Base-by-base conservation (phyloP, 2,113 vertebrate genomes). In the Lamprologus speciosus region DNA sequence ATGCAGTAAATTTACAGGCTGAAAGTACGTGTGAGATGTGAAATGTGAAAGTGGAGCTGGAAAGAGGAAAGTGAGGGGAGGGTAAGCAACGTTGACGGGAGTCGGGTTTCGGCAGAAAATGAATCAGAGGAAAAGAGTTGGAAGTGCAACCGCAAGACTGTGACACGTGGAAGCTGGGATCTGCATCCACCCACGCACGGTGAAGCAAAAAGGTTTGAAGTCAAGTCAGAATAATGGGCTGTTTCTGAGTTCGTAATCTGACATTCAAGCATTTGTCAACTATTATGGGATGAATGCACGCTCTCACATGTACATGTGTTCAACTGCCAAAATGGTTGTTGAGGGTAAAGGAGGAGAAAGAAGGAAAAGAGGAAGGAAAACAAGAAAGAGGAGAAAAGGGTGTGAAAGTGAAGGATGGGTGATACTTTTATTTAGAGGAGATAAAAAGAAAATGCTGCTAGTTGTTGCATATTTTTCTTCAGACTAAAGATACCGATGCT, bases 31-130 rank as follows among this genome's bases (percentile, higher is more conserved):
- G 83, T 88, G 80, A 89, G 63, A 42, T 14, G 40, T 31, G 65
- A 78, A 19, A 42, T 28, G 35, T 86, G 86, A 73, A 87, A 42
- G 88, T 86, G 87, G 79, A 82, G 91, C 37, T 42, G 84, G 89
- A 75, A 45, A 55, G 82, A 75, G 75, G 47, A 9, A 89, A 51
- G 84, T 89, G 84, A 84, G 40, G 45, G 57, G 82, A 6, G 35
- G 13, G 78, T 28, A 87, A 55, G 79, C 40, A 47, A 50, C 3
- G 6, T 50, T 12, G 1, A 28, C 3, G 10, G 70, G 70, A 78
- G 42, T 51, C 45, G 0, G 45, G 40, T 75, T 75, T 75, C 1
- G 0, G 70, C 70, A 75, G 23, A 50, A 75, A 75, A 68, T 26
- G 60, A 26, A 23, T 65, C 42, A 7, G 54, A 21, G 45, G 19